Base-by-base conservation (phyloP, 1,140 invertebrate genomes). In the Tenebrio molitor region DNA sequence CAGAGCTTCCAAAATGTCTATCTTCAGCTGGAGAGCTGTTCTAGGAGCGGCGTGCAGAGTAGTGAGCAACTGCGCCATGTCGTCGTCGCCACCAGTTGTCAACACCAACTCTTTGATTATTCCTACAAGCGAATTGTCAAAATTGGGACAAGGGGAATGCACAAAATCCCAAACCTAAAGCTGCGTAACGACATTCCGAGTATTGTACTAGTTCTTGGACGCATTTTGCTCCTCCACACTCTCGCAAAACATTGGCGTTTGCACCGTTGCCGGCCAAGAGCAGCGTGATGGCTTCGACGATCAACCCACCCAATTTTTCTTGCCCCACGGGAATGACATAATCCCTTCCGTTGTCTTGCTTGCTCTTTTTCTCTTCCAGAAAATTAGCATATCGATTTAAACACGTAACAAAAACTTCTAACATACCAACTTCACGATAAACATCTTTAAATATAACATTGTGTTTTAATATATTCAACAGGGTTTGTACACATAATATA, bases 401-500 rank as follows among this genome's bases (percentile, higher is more conserved):
- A 85, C 95, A 97, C n/a, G 93, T 94, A 0, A 97, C 95, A 81
- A 99, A 93, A 4, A 98, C 96, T 87, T 99, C 98, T 69, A 99
- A 84, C 84, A 99, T 91, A 10, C 98, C 97, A 39, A 99, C 96
- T 86, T 99, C 98, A 76, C 97, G 88, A 83, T 96, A 99, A 1
- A 98, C 98, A 84, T 99, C 97, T 87, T 98, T 97, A 83, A 98
- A 99, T 76, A 98, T 91, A 63, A 86, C 83, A 83, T 98, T 97
- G 81, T 97, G 92, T 76, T 92, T 94, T 76, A 98, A 86, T 77
- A 98, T 94, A 81, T 93, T 95, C 2, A 96, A 85, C 23, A 99
- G 84, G 14, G 93, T 96, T 83, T 95, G 92, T 84, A 98, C 91
- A 83, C 95, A 97, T 29, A 94, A 86, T 68, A 95, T 94, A 83